Percentiles rank a stretch among this genome's conserved stretches.
These are phyloP conservation scores for Diaperis boleti DNA, from an alignment of 2,888 invertebrate species.

Conservation along the genomic window DNA sequence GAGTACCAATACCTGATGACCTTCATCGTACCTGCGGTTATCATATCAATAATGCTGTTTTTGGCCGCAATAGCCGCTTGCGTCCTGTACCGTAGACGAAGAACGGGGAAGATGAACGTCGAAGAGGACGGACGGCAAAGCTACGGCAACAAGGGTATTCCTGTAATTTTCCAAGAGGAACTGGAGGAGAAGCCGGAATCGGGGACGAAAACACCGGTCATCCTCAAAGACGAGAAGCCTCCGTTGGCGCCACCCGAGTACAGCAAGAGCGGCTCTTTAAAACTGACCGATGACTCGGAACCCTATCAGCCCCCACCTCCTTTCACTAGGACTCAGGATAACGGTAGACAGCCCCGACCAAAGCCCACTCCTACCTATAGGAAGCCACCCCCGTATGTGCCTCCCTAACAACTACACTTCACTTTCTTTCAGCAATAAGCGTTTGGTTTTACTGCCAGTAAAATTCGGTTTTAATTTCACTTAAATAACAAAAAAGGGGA, in stretches of 20 bases:
- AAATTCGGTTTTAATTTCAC: conserved; percentile 17
- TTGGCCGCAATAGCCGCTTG: conserved; percentile 90
- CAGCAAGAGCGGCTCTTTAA: conserved; percentile 66
- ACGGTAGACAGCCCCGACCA: conserved; percentile 79
- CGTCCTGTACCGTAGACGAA: conserved; percentile 84
- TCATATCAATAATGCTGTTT: conserved; percentile 89
- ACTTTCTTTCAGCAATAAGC: conserved; percentile 62
- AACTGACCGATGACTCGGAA: conserved; percentile 71
- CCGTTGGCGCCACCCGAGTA: conserved; percentile 89
- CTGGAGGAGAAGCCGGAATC: conserved; percentile 92
- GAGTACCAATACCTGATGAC: conserved; percentile 82
- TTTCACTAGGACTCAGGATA: conserved; percentile 80
- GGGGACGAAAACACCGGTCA: conserved; percentile 91
- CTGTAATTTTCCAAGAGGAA: conserved; percentile 75
- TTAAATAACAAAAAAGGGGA: conserved; percentile 6
- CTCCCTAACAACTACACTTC: conserved; percentile 81
- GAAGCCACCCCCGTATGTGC: conserved; percentile 97
- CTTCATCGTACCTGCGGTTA: conserved; percentile 89
- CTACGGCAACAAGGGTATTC: conserved; percentile 78
- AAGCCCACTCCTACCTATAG: conserved; percentile 92
- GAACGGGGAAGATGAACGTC: conserved; percentile 87
- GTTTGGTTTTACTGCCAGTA: conserved; percentile 37
- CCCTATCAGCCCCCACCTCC: conserved; percentile 95
- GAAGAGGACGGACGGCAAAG: conserved; percentile 86
- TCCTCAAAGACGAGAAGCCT: conserved; percentile 95